A percentile compares a stretch with the other conserved stretches of the same genome.
These are phyloP conservation scores for Echiichthys vipera DNA, from an alignment of 2,797 vertebrate genomes.

Conservation along the genomic window DNA sequence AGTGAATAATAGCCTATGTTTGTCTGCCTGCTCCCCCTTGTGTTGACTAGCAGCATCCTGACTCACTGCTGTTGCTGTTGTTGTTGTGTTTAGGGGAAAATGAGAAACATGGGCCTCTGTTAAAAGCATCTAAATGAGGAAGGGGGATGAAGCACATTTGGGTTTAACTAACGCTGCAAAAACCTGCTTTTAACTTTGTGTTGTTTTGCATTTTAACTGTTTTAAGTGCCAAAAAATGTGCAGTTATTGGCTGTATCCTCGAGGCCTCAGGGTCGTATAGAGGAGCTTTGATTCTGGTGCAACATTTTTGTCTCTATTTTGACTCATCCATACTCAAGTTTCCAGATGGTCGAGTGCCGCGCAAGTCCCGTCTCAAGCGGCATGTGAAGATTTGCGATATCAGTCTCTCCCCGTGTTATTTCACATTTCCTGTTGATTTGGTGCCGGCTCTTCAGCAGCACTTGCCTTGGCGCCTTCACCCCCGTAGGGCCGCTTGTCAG, in stretches of 20 bases:
- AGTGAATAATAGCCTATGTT: conserved; percentile 28
- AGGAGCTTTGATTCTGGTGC: conserved; percentile 25
- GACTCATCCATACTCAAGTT: conserved; percentile 11
- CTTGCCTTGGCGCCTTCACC: conserved; percentile 24
- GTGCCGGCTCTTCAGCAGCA: conserved; percentile 13
- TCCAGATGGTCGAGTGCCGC: conserved; percentile 55
- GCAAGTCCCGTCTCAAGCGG: not conserved
- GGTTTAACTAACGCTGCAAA: not conserved
- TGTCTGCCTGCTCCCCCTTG: conserved; percentile 46
- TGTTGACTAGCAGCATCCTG: conserved; percentile 16
- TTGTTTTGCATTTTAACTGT: not conserved
- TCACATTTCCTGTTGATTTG: conserved; percentile 55
- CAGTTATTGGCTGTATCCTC: not conserved
- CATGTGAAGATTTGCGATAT: conserved; percentile 17
- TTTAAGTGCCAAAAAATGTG: not conserved
- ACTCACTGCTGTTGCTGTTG: not conserved
- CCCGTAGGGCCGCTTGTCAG: conserved; percentile 41
- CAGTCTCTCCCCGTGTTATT: conserved; percentile 12
- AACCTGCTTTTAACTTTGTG: not conserved
- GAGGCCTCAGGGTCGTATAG: not conserved
- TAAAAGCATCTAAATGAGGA: not conserved
- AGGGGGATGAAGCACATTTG: not conserved
- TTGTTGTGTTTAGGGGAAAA: not conserved
- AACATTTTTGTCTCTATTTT: conserved; percentile 29
- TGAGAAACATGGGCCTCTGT: not conserved